Evolutionary conservation across 2,113 vertebrate species (phyloP), one percentile per base, ranked within the genome.

Genomic region (Malaclemys terrapin): DNA sequence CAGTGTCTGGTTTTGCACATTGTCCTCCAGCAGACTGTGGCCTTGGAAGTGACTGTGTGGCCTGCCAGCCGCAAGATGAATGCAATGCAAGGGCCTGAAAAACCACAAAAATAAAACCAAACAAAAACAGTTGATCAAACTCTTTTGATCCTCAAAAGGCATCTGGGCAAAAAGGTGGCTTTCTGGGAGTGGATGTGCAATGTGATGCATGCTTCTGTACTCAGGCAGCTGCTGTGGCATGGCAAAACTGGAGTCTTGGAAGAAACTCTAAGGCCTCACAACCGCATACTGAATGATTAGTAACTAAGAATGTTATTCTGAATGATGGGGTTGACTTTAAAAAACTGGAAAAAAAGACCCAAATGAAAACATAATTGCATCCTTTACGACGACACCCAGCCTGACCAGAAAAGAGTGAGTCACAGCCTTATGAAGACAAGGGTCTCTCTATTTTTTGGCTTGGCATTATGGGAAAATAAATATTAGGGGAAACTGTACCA

Each of bases 361-460:
- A 5, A 25, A 45, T 5, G 93, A 87, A 89, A 12, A 85, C 85
- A 2, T 2, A 17, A 2, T 72, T 90, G 24, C 78, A 78, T 72
- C 65, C n/a, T 79, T 81, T 81, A 45, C 29, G 82, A 52, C 16
- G 84, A 5, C 4, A 31, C 2, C 2, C 4, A 92, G 3, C 2
- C 31, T 72, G 83, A 52, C 10, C 4, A 49, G 6, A 27, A 84
- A 88, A 84, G 93, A 45, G 2, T 6, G 5, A 85, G 2, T 50
- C 54, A n/a, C 0, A 29, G 1, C 0, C 3, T 62, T 50, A 13
- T 27, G 8, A 85, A 59, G 11, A 42, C n/a, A 27, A 14, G 27
- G 27, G 31, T 88, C 17, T 24, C 53, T 29, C n/a, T 47, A 8
- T 35, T 9, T 80, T 22, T 27, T 2, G 20, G 5, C 35, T 88